Evolutionary conservation across 2,888 invertebrate genomes (phyloP).

Genomic region (Malachius bipustulatus): DNA sequence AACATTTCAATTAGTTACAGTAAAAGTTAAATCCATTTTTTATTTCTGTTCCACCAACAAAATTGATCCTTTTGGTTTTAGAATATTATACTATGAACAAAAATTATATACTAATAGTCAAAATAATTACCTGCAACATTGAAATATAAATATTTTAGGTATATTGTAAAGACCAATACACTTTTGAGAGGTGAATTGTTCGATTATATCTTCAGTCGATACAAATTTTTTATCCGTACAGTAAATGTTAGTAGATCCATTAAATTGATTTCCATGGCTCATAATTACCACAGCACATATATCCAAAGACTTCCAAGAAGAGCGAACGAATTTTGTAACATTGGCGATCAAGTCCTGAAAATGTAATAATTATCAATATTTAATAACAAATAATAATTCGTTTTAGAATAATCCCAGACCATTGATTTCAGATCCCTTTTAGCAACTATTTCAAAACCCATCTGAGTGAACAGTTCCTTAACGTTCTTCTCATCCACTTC

Average conservation of each 20-base stretch:
- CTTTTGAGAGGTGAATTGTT: slow-evolving; percentile 45
- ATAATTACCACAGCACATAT: slow-evolving; percentile 53
- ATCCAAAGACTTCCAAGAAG: slow-evolving; percentile 36
- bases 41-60: no score
- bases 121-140: slow-evolving; percentile 48
- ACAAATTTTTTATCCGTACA: slow-evolving; percentile 45
- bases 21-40: no score
- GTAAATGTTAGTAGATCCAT: slow-evolving; percentile 45
- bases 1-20: no score
- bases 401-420: neutral
- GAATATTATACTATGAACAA: no score
- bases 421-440: neutral
- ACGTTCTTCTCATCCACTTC: slow-evolving; percentile 6
- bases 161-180: slow-evolving; percentile 44
- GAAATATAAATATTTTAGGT: slow-evolving; percentile 64
- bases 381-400: no score
- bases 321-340: neutral
- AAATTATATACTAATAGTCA: slow-evolving; percentile 1
- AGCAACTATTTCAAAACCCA: slow-evolving; percentile 1
- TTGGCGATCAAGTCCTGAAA: neutral
- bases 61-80: no score
- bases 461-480: neutral
- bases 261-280: slow-evolving; percentile 44
- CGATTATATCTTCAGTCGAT: slow-evolving; percentile 43
- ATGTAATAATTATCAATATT: no score